Evolutionary conservation across 2,888 invertebrate species (phyloP), one percentile per base, ranked within the genome.

Genomic region (Oligia fasciuncula): DNA sequence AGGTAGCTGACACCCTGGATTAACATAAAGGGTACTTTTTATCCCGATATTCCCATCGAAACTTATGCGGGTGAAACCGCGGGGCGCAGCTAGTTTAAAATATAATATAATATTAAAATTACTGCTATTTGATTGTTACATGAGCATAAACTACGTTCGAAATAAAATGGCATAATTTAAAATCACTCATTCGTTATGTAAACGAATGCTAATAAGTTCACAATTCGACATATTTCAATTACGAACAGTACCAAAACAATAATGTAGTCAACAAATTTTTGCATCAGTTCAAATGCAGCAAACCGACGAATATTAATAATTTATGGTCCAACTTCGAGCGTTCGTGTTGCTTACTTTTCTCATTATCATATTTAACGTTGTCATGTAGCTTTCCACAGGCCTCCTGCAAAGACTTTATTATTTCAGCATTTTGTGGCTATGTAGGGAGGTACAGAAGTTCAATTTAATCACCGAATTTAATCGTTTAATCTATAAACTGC

Each of bases 351-450:
- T 93, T 93, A 92, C 93, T 93, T 93, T 91, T 85, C 92, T 93
- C 93, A 93, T 94, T 93, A 93, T 87, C 93, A 94, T 94, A 94
- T 94, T 92, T 92, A 91, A 92, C 92, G 91, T 91, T 94, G 93
- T 92, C 92, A 92, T 93, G 92, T 93, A 90, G 84, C 84, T 85
- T 86, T 89, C 83, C 74, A 63, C 79, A 79, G 86, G 89, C 89
- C 88, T 87, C 77, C 70, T 84, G 83, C 83, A 83, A 90, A 88
- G 89, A 90, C 91, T 92, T 93, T 92, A 93, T 93, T 92, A 92
- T 93, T 91, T 92, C 87, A 87, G 79, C 80, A 89, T 90, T 91
- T 88, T 87, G 85, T 86, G 79, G 23, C 35, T 43, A n/a, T 62
- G 29, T 63, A 49, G 35, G 11, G 11, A 49, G 2, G 2, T 29